phyloP scores from a whole-genome alignment of 2,888 invertebrate species.

The Anoplius nigerrimus region DNA sequence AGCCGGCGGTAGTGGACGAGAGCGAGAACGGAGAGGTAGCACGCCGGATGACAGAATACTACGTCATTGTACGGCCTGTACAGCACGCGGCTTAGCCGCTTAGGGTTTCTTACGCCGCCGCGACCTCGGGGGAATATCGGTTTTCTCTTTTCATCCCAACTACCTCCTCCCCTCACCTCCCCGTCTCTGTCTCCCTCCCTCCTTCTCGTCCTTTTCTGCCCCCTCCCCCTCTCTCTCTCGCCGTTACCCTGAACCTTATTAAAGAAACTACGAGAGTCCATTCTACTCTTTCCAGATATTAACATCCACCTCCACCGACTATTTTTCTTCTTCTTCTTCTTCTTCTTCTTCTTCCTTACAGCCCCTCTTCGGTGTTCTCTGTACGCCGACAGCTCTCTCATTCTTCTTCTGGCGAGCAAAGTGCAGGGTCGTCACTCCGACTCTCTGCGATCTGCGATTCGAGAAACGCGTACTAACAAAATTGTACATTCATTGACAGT shows the following conservation, averaged over 20 bases:
- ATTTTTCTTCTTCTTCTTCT: no score
- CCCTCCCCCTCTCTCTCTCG: conserved; percentile 30
- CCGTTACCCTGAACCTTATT: conserved; percentile 1
- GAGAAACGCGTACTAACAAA: no score
- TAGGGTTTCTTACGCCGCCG: conserved; percentile 47
- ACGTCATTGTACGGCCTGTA: conserved; percentile 56
- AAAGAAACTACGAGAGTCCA: not conserved
- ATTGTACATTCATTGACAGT: no score
- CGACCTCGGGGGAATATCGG: conserved; percentile 16
- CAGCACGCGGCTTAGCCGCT: conserved; percentile 34
- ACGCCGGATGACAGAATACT: conserved; percentile 59
- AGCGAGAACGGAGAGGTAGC: conserved; percentile 45
- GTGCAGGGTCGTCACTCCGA: no score
- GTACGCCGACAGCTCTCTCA: no score
- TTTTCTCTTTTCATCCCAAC: conserved; percentile 19
- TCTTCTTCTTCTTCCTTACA: not conserved
- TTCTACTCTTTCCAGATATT: conserved; percentile 22
- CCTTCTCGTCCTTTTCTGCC: not conserved
- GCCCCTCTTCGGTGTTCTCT: conserved; percentile 19
- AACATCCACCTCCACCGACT: conserved; percentile 7
- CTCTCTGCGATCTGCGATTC: no score
- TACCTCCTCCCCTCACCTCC: not conserved
- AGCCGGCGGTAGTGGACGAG: conserved; percentile 43
- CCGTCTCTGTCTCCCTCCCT: no score
- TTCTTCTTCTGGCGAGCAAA: no score